phyloP scores from a whole-genome alignment of 2,797 vertebrate species.

The Melanotaenia trifasciata region DNA sequence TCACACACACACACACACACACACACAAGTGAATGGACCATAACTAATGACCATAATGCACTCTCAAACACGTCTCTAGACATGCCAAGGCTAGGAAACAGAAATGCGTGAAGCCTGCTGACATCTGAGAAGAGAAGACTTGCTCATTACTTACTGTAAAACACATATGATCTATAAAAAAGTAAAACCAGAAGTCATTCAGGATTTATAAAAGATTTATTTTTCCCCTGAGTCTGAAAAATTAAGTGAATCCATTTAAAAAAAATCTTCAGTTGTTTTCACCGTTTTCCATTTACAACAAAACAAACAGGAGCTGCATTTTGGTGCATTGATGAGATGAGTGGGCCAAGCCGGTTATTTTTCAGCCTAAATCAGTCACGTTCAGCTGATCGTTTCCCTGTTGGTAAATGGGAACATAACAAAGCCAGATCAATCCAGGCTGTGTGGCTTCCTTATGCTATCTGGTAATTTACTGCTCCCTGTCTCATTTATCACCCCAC shows the following conservation, averaged over 20 bases:
- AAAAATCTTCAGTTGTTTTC: not conserved
- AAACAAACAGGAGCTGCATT: not conserved
- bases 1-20: conserved; percentile 13
- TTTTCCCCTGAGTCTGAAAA: not conserved
- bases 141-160: conserved; percentile 13
- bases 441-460: conserved; percentile 67
- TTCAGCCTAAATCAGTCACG: conserved; percentile 68
- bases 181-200: not conserved
- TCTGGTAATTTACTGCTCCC: conserved; percentile 73
- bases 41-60: conserved; percentile 79
- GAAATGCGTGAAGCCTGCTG: conserved; percentile 45
- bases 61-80: conserved; percentile 72
- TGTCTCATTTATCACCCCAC: conserved; percentile 70
- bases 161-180: not conserved
- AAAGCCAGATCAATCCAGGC: conserved; percentile 74
- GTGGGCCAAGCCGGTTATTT: conserved; percentile 46
- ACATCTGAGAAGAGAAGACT: conserved; percentile 51
- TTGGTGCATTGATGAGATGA: conserved; percentile 20
- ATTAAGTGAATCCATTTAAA: not conserved
- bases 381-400: conserved; percentile 75
- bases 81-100: conserved; percentile 62
- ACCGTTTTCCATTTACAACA: not conserved
- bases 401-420: conserved; percentile 76
- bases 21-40: conserved; percentile 56
- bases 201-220: not conserved